A percentile compares a stretch with the other conserved stretches of the same genome.
phyloP scores from a whole-genome alignment of 2,797 vertebrate species.

The Anguilla marmorata region DNA sequence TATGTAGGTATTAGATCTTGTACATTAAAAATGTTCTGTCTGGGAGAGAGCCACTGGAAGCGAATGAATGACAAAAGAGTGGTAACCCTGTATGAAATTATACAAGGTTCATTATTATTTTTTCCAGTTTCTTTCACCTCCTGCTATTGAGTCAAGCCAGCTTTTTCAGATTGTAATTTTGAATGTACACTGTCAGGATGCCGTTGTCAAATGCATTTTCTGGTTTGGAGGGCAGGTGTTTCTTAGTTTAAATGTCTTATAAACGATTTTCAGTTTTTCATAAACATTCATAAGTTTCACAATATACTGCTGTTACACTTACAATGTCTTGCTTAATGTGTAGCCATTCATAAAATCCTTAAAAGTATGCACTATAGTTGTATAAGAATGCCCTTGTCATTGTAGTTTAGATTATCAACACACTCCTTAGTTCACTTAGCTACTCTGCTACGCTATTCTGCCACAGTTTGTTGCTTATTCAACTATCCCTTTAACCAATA shows the following conservation, averaged over 20 bases:
- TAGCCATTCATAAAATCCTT: not conserved
- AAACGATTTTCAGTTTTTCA: not conserved
- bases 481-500: not conserved
- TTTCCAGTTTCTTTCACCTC: not conserved
- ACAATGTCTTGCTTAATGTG: not conserved
- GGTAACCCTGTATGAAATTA: slow-evolving; percentile 24
- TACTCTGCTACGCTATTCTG: not conserved
- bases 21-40: slow-evolving; percentile 26
- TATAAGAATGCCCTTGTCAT: not conserved
- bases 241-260: not conserved
- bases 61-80: not conserved
- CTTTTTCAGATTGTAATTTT: not conserved
- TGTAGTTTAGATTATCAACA: not conserved
- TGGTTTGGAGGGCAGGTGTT: not conserved
- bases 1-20: slow-evolving; percentile 18
- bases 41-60: not conserved
- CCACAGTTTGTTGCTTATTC: not conserved
- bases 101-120: slow-evolving; percentile 40
- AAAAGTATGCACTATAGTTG: not conserved
- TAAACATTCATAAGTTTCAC: not conserved
- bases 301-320: not conserved
- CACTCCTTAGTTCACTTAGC: not conserved
- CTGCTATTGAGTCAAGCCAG: not conserved
- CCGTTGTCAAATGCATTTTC: not conserved
- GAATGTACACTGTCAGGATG: not conserved